These are phyloP conservation scores for Gephyroberyx darwinii DNA, from an alignment of 2,797 vertebrate species.

Conservation along the genomic window DNA sequence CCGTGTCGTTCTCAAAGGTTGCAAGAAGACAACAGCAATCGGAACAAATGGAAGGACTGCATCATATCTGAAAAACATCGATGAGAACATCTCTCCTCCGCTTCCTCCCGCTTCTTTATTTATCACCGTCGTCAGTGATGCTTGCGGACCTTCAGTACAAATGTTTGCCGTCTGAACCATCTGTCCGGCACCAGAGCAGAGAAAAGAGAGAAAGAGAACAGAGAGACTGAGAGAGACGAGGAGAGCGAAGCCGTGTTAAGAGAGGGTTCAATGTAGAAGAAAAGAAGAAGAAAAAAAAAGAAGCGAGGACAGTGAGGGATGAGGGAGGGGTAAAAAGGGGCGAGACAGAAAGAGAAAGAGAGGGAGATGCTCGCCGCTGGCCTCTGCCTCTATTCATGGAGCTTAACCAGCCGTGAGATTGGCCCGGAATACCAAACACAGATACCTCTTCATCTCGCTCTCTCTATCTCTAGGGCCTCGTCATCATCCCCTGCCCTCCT, in stretches of 20 bases:
- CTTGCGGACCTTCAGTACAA: constrained; percentile 85
- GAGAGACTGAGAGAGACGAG: constrained; percentile 20
- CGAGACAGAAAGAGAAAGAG: background rate
- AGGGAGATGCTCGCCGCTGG: constrained; percentile 83
- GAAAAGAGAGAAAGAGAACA: constrained; percentile 35
- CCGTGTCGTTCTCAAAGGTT: background rate
- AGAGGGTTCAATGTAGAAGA: constrained; percentile 31
- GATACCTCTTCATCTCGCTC: constrained; percentile 64
- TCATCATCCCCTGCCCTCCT: constrained; percentile 31
- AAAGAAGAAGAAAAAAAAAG: background rate
- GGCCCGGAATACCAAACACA: constrained; percentile 93
- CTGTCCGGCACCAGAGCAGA: constrained; percentile 81
- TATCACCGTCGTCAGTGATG: constrained; percentile 87
- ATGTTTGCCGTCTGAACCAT: constrained; percentile 93
- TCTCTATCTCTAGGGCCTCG: constrained; percentile 24
- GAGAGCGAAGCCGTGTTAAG: constrained; percentile 11
- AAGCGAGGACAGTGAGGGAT: constrained; percentile 22
- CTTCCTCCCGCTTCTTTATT: constrained; percentile 68
- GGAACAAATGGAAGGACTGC: constrained; percentile 87
- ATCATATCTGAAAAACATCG: background rate
- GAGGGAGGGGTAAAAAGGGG: background rate
- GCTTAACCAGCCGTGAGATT: constrained; percentile 96
- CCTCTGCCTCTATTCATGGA: constrained; percentile 92
- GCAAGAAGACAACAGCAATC: background rate
- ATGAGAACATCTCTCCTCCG: constrained; percentile 23